Base-by-base conservation (phyloP, 2,113 vertebrate species). In the Grantiella picta region DNA sequence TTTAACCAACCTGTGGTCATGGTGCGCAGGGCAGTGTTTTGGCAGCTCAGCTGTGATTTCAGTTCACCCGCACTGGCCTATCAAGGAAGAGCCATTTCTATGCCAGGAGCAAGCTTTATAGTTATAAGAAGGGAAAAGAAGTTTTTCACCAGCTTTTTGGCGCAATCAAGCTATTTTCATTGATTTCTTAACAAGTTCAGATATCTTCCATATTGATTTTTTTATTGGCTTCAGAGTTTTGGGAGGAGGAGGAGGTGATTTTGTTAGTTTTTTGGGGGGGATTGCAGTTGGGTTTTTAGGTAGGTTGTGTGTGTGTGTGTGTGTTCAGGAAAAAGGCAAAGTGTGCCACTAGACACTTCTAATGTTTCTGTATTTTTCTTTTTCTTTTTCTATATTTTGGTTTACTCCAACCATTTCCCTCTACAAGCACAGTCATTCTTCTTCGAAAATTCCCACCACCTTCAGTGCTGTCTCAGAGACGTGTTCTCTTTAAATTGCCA, bases 91-190 rank as follows among this genome's bases (percentile, higher is more conserved):
- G 33, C 15, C 40, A 36, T 19, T 57, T 38, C 36, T 57, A n/a
- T 73, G 52, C 40, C 65, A 76, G 33, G 7, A 45, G 21, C 24
- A 65, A 35, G 23, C 70, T 80, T 42, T 29, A 65, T 27, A 35
- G 1, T 40, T 47, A 25, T 8, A 70, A 2, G 0, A 72, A 36
- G 8, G 13, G 18, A 2, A 47, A 71, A 52, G 1, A 36, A 2
- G 3, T 40, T 78, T 68, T 75, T 40, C 52, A 45, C 7, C 25
- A 45, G 12, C 3, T 78, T 84, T 87, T 87, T 57, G 8, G 10
- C 22, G 5, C 59, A 44, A 35, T 35, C 27, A 47, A 56, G 8
- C 2, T 64, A 57, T 36, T 76, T 24, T 4, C 19, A 40, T 35
- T 44, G 4, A 36, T 54, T 54, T 50, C 12, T 84, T 70, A 73